Percentiles rank a stretch among this genome's conserved stretches.
These are phyloP conservation scores for Drosophila nigrodunni DNA, from an alignment of 1,140 invertebrate species.

Conservation along the genomic window DNA sequence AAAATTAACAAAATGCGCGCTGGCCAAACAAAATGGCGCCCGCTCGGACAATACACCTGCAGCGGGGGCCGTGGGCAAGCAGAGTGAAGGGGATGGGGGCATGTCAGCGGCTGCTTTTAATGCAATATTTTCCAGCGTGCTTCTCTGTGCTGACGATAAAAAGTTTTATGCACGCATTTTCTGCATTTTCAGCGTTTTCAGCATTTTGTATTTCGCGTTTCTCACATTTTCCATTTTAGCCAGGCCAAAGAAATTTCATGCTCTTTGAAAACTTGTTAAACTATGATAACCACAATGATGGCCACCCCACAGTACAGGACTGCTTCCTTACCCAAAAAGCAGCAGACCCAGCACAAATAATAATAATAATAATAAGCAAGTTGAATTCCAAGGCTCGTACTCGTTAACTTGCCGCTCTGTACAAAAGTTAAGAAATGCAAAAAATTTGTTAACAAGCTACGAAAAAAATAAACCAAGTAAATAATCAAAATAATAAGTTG, in stretches of 20 bases:
- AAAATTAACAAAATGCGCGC: constrained; percentile 75
- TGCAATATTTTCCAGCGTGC: constrained; percentile 67
- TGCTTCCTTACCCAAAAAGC: constrained; percentile 3
- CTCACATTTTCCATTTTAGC: constrained; percentile 65
- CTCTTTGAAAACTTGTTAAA: constrained; percentile 83
- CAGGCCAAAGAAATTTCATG: constrained; percentile 75
- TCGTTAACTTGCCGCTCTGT: constrained; percentile 71
- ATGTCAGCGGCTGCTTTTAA: constrained; percentile 63
- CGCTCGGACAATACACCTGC: constrained; percentile 75
- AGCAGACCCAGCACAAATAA: constrained; percentile 56
- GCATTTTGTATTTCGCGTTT: constrained; percentile 56
- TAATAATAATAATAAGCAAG: constrained; percentile 82
- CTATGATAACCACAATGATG: constrained; percentile 82
- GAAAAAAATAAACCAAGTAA: constrained; percentile 18
- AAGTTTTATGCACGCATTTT: constrained; percentile 72
- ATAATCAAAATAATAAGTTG: constrained; percentile 42
- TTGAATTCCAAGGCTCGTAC: constrained; percentile 59
- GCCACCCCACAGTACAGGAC: constrained; percentile 25
- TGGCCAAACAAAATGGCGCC: constrained; percentile 56
- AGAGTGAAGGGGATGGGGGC: constrained; percentile 8
- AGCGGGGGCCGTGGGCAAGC: constrained; percentile 15
- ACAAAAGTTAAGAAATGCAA: constrained; percentile 78
- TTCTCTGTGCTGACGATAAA: constrained; percentile 68
- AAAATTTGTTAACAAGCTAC: constrained; percentile 79
- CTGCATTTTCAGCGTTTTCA: constrained; percentile 63